Evolutionary conservation across 1,140 invertebrate genomes (phyloP).

Genomic region (Drosophila burlai): DNA sequence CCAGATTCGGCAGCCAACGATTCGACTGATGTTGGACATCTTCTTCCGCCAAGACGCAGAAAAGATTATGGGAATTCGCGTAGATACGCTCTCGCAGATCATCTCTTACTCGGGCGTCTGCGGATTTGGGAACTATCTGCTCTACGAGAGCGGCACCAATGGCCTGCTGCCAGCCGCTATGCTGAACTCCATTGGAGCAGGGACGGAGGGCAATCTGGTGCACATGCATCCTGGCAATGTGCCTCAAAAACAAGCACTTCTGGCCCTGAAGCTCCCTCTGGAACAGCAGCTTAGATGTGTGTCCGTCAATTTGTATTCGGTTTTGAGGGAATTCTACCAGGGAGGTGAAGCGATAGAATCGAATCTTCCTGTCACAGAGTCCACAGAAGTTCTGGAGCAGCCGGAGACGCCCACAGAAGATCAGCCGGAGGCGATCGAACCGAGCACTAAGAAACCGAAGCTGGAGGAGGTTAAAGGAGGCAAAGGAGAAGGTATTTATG

Average conservation of each 20-base stretch:
- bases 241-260: slow-evolving; percentile 90
- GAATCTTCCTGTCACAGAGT: not conserved
- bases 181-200: slow-evolving; percentile 89
- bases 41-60: slow-evolving; percentile 91
- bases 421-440: slow-evolving; percentile 58
- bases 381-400: not conserved
- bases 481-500: slow-evolving; percentile 9
- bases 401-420: slow-evolving; percentile 48
- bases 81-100: slow-evolving; percentile 95
- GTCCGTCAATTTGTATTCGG: slow-evolving; percentile 90
- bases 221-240: slow-evolving; percentile 93
- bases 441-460: slow-evolving; percentile 80
- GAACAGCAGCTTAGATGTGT: slow-evolving; percentile 89
- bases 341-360: slow-evolving; percentile 27
- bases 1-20: slow-evolving; percentile 90
- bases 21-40: slow-evolving; percentile 91
- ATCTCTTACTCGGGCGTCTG: slow-evolving; percentile 92
- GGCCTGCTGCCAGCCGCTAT: slow-evolving; percentile 94
- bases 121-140: slow-evolving; percentile 90
- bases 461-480: slow-evolving; percentile 51
- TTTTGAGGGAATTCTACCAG: slow-evolving; percentile 88
- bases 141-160: slow-evolving; percentile 95
- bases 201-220: slow-evolving; percentile 88
- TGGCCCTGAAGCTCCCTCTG: slow-evolving; percentile 91
- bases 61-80: slow-evolving; percentile 92